Evolutionary conservation across 2,797 vertebrate species (phyloP), one percentile per base, ranked within the genome.

Genomic region (Arrhamphus sclerolepis): DNA sequence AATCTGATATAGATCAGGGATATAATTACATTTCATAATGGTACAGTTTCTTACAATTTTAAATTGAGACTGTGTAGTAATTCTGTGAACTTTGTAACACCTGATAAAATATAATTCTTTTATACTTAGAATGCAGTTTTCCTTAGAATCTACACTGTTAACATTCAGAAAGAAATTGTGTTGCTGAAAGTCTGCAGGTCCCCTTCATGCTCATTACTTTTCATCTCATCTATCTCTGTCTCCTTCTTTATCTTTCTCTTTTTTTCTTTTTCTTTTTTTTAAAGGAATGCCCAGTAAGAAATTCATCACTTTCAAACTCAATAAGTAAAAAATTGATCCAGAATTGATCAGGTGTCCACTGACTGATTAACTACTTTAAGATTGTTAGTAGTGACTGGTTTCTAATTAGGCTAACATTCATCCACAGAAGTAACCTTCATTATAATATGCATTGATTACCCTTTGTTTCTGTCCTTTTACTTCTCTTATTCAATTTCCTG

Each of bases 321-420:
- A 54, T 43, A 31, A 72, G 38, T 60, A 47, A 64, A 19, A 34
- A 72, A 81, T 70, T 55, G 63, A 82, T 74, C 51, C 16, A 39
- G 5, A 46, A 80, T 77, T 67, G 73, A 83, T 72, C 21, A 28
- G 26, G 38, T 62, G 59, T 76, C 34, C 0, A 26, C 34, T 13
- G 29, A 13, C 50, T 70, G 64, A 79, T 70, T 63, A 63, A 76
- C 62, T 48, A 62, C 47, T 58, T 59, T 44, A 31, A 55, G 56
- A 54, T 17, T 62, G 57, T 38, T 14, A 31, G 16, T n/a, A 2
- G 2, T 28, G 46, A 63, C 47, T 65, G 22, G 14, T 66, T 49
- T 58, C 18, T 44, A 34, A 75, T 40, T 28, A 22, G 28, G 19
- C 3, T 6, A 34, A 39, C 53, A 42, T 78, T 56, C 6, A 71